Percentiles rank a stretch among this genome's conserved stretches.
Conservation (phyloP, 1,140 invertebrate genomes). For the Pomacea maculata region DNA sequence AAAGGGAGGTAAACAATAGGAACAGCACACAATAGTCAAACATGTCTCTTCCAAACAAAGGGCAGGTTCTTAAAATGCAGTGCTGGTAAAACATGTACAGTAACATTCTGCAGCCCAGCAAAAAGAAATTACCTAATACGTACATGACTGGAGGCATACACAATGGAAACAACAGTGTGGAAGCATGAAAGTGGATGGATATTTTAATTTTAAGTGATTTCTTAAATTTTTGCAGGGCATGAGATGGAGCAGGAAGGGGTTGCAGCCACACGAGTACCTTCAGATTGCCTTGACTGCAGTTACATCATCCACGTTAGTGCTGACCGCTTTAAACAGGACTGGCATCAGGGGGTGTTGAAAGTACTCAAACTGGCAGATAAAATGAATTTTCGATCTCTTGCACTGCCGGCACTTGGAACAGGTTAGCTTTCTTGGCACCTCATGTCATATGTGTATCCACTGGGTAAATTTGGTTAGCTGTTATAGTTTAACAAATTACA, state of each 20-base stretch:
- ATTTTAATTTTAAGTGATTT: background rate
- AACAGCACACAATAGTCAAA: too few species aligned
- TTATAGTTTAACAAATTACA: too few species aligned
- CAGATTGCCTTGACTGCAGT: background rate
- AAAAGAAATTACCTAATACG: too few species aligned
- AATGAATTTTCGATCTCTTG: background rate
- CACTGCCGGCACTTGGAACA: conserved; percentile 23
- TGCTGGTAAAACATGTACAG: too few species aligned
- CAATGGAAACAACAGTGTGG: too few species aligned
- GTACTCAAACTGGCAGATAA: conserved; percentile 3
- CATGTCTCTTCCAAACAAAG: too few species aligned
- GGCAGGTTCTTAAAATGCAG: too few species aligned
- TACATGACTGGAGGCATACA: too few species aligned
- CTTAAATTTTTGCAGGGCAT: background rate
- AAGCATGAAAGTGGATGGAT: too few species aligned
- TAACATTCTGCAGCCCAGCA: too few species aligned
- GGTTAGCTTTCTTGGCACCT: background rate
- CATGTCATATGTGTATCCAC: background rate
- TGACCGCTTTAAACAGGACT: conserved; percentile 17
- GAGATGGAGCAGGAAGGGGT: conserved; percentile 8
- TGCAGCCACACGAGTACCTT: conserved; percentile 4
- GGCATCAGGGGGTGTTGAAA: background rate
- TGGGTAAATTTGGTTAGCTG: background rate
- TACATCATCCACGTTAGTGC: conserved; percentile 15
- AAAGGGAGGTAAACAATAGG: too few species aligned